Evolutionary conservation across 2,797 vertebrate genomes (phyloP), one percentile per base, ranked within the genome.

Genomic region (Vultur gryphus): DNA sequence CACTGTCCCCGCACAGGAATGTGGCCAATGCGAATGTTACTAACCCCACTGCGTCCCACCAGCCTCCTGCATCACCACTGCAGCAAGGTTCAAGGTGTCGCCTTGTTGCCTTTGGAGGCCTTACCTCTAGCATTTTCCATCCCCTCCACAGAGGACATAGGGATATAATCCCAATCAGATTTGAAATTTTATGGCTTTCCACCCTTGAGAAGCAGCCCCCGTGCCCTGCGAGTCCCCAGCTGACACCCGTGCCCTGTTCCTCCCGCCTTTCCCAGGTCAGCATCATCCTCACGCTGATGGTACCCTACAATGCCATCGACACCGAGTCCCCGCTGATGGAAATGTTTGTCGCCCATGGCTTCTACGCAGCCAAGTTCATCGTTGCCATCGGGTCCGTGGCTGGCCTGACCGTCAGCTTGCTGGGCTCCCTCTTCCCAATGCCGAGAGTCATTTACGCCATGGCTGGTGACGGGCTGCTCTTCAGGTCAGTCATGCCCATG

Each of bases 401-500:
- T 0, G 99, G 99, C 9, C 98, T 99, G 79, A 99, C 99, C 0
- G 99, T 99, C 76, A 99, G 99, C 65, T 97, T 99, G 93, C 97
- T 99, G 96, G 99, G 99, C 28, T 99, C 99, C 10, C 97, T 99
- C 86, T 99, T 99, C 95, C 99, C 99, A 4, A 99, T 99, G 99
- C 99, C 99, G 0, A 98, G 99, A 76, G 98, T 99, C 88, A 99
- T 99, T 98, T 99, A 99, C 0, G 99, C 99, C 96, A 99, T 99
- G 99, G 98, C 99, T 61, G 98, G 98, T 8, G 99, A 99, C 2
- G 99, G 99, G 3, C 98, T 99, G 76, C 98, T 99, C 82, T 99
- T 99, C 98, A 99, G 99, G 99, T 99, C 90, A 97, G 95, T 82
- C 58, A 4, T 31, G 18, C 55, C 31, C n/a, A 1, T 4, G 12